Percentiles rank a stretch among this genome's conserved stretches.
Conservation (phyloP, 2,888 invertebrate species). For the Amorpha juglandis region DNA sequence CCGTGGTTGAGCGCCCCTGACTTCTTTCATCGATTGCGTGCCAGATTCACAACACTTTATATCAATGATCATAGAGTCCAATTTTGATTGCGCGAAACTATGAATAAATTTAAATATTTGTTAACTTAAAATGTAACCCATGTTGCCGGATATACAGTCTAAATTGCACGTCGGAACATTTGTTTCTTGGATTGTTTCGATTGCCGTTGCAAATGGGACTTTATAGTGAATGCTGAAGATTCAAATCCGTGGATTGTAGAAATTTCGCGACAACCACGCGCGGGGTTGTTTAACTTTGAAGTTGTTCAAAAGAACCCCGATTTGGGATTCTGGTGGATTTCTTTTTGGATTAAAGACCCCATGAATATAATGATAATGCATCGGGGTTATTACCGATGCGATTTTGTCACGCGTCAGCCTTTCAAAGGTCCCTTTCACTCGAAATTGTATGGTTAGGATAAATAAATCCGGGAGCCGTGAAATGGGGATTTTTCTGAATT, state of each 20-base stretch:
- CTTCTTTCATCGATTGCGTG: slow-evolving; percentile 33
- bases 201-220: slow-evolving; percentile 47
- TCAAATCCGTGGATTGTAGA: slow-evolving; percentile 43
- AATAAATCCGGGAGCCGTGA: slow-evolving; percentile 14
- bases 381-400: slow-evolving; percentile 64
- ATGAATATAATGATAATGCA: slow-evolving; percentile 83
- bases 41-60: slow-evolving; percentile 39
- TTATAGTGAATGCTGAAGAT: slow-evolving; percentile 52
- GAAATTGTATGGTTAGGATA: slow-evolving; percentile 34
- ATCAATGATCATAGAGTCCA: slow-evolving; percentile 50
- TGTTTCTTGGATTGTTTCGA: slow-evolving; percentile 66
- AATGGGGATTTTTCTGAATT: neutral
- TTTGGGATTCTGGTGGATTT: slow-evolving; percentile 81
- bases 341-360: slow-evolving; percentile 82
- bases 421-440: slow-evolving; percentile 52
- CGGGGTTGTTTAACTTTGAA: slow-evolving; percentile 82
- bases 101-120: slow-evolving; percentile 84
- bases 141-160: slow-evolving; percentile 83
- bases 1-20: slow-evolving; percentile 69
- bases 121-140: slow-evolving; percentile 84
- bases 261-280: slow-evolving; percentile 49
- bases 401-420: slow-evolving; percentile 68
- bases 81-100: slow-evolving; percentile 51
- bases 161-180: slow-evolving; percentile 80
- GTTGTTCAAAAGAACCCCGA: slow-evolving; percentile 82